Evolutionary conservation across 2,888 invertebrate genomes (phyloP), one percentile per base, ranked within the genome.

Genomic region (Poecilus cupreus): DNA sequence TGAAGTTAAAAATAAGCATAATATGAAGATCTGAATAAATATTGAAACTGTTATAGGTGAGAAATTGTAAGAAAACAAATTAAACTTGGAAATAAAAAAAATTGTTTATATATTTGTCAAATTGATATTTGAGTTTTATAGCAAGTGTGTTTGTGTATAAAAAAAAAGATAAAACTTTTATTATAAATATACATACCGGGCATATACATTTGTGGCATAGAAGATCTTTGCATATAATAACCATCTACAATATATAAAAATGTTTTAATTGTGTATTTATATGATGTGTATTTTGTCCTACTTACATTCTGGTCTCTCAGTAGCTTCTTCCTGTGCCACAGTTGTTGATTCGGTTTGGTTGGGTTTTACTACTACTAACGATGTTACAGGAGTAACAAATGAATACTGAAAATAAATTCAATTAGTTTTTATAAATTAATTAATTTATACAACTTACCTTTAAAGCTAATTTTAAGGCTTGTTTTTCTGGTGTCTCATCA

Each of bases 381-480:
- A 83, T 26, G 81, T 82, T 1, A 83, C 49, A 6, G 82, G 57
- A 2, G 83, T 83, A 2, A 82, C 83, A 76, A 83, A 82, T 1
- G 81, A 80, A 74, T 83, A 83, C 84, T 87, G 84, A 49, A 49
- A 49, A 43, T n/a, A 8, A 43, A n/a, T n/a, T n/a, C n/a, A n/a
- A n/a, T n/a, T n/a, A n/a, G n/a, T n/a, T n/a, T n/a, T n/a, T n/a
- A n/a, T n/a, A n/a, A n/a, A n/a, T n/a, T n/a, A 32, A 32, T 2
- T 32, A 2, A 32, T 32, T 32, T 32, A 2, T 16, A 49, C 16
- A 18, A 1, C 13, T 18, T 49, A 80, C 80, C 43, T 92, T 91
- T 39, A 93, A 87, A 1, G 93, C 92, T 24, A 93, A 87, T 22
- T 89, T 88, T 8, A 93, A 88, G 0, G 92, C 93, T 83, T 89